These are phyloP conservation scores for Styela plicata DNA, from an alignment of 23 tunicate genomes.

Conservation along the genomic window DNA sequence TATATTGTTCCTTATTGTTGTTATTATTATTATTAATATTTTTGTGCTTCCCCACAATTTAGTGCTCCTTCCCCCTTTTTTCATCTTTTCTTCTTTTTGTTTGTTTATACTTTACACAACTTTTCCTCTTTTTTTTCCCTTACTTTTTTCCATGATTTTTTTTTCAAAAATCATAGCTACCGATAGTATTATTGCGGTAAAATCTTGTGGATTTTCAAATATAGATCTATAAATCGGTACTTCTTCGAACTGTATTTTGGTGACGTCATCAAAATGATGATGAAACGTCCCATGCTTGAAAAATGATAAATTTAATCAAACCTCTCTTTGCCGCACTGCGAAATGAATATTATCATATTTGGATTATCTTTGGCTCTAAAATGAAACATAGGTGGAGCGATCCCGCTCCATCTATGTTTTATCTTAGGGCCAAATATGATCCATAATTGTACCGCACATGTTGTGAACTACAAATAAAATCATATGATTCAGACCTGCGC, in stretches of 20 bases:
- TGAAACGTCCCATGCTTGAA: too few relatives aligned
- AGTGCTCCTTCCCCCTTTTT: too few relatives aligned
- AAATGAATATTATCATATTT: too few relatives aligned
- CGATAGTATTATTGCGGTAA: background rate
- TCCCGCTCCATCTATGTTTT: background rate
- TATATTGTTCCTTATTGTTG: background rate
- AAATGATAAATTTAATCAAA: too few relatives aligned
- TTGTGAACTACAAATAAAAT: background rate
- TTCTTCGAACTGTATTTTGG: too few relatives aligned
- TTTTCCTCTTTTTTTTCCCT: background rate
- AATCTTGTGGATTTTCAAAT: background rate
- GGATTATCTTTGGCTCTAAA: background rate
- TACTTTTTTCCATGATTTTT: too few relatives aligned
- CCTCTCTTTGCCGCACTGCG: too few relatives aligned
- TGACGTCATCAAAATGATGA: background rate
- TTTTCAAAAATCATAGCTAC: background rate
- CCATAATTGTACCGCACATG: background rate
- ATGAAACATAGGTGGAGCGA: background rate
- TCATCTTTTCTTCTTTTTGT: background rate
- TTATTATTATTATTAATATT: too few relatives aligned
- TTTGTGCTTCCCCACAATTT: background rate
- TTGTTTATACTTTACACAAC: background rate
- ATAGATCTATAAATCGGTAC: background rate
- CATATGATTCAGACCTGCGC: too few relatives aligned
- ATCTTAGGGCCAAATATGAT: background rate